phyloP scores from a whole-genome alignment of 2,888 invertebrate genomes.

The Zygogramma bicolorata region DNA sequence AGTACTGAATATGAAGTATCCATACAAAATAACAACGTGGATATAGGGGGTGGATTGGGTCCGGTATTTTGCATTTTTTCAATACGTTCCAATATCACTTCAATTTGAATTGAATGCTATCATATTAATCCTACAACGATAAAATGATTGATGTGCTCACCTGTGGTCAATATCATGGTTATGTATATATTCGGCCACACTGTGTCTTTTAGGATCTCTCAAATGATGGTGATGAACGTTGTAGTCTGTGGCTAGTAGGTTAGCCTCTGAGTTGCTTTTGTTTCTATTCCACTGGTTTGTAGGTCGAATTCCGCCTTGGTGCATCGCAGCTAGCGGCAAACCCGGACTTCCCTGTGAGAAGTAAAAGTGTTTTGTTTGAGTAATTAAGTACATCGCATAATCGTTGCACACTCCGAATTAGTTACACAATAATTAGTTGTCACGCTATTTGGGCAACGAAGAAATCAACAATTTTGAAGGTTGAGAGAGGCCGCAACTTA shows the following conservation, averaged over 20 bases:
- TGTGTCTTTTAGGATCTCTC: slow-evolving; percentile 70
- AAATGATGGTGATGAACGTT: slow-evolving; percentile 57
- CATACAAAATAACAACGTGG: no score
- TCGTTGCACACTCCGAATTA: neutral
- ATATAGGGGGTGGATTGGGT: no score
- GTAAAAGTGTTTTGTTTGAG: slow-evolving; percentile 1
- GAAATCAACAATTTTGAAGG: neutral
- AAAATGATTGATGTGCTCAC: no score
- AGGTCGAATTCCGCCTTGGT: slow-evolving; percentile 77
- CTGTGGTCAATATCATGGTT: slow-evolving; percentile 70
- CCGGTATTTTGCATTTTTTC: no score
- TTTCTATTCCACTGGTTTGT: slow-evolving; percentile 64
- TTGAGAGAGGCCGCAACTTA: no score
- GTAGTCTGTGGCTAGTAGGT: slow-evolving; percentile 77
- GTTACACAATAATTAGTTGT: neutral
- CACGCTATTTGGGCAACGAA: neutral
- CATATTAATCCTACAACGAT: no score
- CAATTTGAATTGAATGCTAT: no score
- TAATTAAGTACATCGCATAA: neutral
- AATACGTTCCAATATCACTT: no score
- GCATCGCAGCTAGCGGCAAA: slow-evolving; percentile 76
- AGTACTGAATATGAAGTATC: no score
- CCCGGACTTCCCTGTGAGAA: slow-evolving; percentile 59
- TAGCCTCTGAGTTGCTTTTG: slow-evolving; percentile 89
- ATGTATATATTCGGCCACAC: slow-evolving; percentile 72